Conservation (phyloP, 2,797 vertebrate species). For the Australoheros facetus region DNA sequence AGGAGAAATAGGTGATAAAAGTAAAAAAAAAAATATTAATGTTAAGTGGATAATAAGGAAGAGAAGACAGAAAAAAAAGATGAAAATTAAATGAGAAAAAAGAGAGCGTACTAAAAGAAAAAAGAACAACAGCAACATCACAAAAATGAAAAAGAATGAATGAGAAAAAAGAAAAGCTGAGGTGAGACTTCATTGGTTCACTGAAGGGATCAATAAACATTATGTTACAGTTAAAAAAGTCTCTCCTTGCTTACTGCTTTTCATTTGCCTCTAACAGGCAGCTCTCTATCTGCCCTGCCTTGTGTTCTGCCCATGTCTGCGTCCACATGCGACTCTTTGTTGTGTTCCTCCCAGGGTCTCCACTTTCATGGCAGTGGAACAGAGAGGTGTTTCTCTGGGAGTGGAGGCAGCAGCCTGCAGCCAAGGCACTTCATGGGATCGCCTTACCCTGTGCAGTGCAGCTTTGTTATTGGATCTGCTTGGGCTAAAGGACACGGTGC, state of each 20-base stretch:
- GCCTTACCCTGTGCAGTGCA: conserved; percentile 68
- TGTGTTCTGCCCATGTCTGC: conserved; percentile 33
- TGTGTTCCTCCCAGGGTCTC: conserved; percentile 60
- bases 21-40: not conserved
- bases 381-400: conserved; percentile 73
- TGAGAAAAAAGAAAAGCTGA: not conserved
- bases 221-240: not conserved
- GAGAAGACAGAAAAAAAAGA: not conserved
- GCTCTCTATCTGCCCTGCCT: conserved; percentile 5
- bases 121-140: too few relatives aligned
- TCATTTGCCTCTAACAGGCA: not conserved
- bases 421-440: conserved; percentile 66
- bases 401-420: conserved; percentile 59
- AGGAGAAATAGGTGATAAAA: not conserved
- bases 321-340: conserved; percentile 50
- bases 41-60: not conserved
- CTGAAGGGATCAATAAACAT: not conserved
- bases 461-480: conserved; percentile 78
- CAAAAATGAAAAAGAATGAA: not conserved
- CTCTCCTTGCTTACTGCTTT: too few relatives aligned
- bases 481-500: conserved; percentile 69
- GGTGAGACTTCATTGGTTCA: not conserved
- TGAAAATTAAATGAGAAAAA: not conserved
- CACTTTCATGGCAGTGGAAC: conserved; percentile 60
- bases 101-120: not conserved